phyloP scores from a whole-genome alignment of 2,888 invertebrate genomes.

The Phrixothrix hirtus region DNA sequence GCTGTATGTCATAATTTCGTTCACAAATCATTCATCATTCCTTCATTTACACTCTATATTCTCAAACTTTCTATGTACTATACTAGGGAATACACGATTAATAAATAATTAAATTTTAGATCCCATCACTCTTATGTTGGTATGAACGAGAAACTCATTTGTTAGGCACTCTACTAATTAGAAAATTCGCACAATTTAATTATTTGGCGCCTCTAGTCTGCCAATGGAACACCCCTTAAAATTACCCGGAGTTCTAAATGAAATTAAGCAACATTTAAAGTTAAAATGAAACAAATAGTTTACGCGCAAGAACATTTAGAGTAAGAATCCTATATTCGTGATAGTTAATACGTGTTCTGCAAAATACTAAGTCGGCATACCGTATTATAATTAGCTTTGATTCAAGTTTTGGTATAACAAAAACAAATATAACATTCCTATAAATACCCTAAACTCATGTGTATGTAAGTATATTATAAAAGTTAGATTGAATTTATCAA shows the following conservation, averaged over 20 bases:
- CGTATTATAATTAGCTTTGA: too few species aligned
- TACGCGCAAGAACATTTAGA: slow-evolving; percentile 3
- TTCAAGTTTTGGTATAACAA: too few species aligned
- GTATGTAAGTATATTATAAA: too few species aligned
- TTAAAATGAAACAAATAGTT: slow-evolving; percentile 21
- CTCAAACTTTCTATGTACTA: slow-evolving; percentile 24
- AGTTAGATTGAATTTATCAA: too few species aligned
- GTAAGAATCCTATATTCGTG: too few species aligned
- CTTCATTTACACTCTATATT: slow-evolving; percentile 20
- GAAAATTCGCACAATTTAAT: slow-evolving; percentile 32
- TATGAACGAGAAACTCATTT: slow-evolving; percentile 27
- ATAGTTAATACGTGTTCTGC: too few species aligned
- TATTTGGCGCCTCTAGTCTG: slow-evolving; percentile 29
- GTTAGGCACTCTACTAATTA: slow-evolving; percentile 33
- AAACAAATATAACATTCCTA: too few species aligned
- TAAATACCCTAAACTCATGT: too few species aligned
- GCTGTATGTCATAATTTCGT: slow-evolving; percentile 18
- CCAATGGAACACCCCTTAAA: slow-evolving; percentile 23
- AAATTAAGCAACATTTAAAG: slow-evolving; percentile 24
- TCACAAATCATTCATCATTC: slow-evolving; percentile 27
- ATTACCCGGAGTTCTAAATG: slow-evolving; percentile 22
- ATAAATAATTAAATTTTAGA: slow-evolving; percentile 35
- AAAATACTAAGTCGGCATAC: too few species aligned
- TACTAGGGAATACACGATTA: slow-evolving; percentile 31
- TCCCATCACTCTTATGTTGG: slow-evolving; percentile 27